Base-by-base conservation (phyloP, 2,888 invertebrate species). In the Salticus scenicus region DNA sequence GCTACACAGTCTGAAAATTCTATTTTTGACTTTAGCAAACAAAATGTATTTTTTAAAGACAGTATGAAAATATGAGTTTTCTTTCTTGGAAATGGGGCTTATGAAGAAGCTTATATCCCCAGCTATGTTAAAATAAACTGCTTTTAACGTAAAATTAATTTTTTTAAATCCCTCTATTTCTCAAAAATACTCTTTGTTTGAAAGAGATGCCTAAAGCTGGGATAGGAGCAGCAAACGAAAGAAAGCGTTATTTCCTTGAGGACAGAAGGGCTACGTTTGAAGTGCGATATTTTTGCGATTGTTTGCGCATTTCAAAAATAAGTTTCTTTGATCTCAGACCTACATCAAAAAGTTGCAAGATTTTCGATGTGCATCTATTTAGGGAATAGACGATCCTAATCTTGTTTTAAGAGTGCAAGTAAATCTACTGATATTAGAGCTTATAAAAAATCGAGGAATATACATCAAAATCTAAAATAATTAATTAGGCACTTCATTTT, bases 151-250 rank as follows among this genome's bases (percentile, higher is more conserved):
- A 75, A 86, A 76, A 76, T 66, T 80, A 31, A 71, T 71, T 33
- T 20, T 75, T 78, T 79, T 63, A 47, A 71, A 67, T 72, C 75
- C 71, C 76, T 86, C 72, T 57, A 72, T 77, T 86, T 64, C 80
- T 80, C 86, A 86, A 86, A 86, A 86, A 86, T 86, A 86, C 80
- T 86, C 64, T 86, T 86, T 86, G 57, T 80, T 75, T 86, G 78
- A 84, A 79, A 79, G 67, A 84, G 80, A 64, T 75, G 80, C 76
- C 64, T 86, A 75, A 80, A 86, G 80, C 80, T 75, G 74, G 57
- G 24, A 57, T 47, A 47, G 2, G 24, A 57, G 57, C 57, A 17
- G 24, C 57, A 57, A 57, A 57, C 24, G 57, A 57, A 24, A 57
- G 20, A 24, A 57, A 47, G 42, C 42, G 57, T 57, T 24, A 24